These are phyloP conservation scores for Lasioglossum baleicum DNA, from an alignment of 1,140 invertebrate species.

Conservation along the genomic window DNA sequence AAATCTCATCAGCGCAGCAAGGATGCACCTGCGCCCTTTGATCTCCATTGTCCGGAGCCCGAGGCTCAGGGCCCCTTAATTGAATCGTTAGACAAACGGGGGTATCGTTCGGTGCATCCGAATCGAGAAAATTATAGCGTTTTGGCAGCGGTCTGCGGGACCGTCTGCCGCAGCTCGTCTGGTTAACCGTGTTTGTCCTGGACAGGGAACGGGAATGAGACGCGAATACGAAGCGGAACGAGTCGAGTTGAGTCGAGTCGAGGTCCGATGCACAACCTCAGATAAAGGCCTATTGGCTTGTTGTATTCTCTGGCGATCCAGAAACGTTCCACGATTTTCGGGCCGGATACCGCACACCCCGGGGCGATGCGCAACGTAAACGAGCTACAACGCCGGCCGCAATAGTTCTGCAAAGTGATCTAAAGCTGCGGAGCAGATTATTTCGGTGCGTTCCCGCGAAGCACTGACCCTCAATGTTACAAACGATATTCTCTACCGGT, in stretches of 20 bases:
- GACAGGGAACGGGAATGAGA: not conserved
- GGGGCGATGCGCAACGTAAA: conserved; percentile 63
- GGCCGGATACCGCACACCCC: conserved; percentile 57
- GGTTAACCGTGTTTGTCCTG: not conserved
- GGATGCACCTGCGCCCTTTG: not conserved
- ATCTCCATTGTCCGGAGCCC: not conserved
- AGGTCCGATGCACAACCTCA: conserved; percentile 32
- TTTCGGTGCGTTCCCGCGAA: not conserved
- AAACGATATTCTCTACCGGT: too few species aligned
- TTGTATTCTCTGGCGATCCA: conserved; percentile 15
- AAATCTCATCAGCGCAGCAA: too few species aligned
- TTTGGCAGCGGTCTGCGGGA: not conserved
- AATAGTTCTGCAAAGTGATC: conserved; percentile 36
- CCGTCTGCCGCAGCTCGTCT: not conserved
- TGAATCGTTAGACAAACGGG: not conserved
- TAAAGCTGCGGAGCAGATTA: conserved; percentile 33
- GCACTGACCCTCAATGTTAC: too few species aligned
- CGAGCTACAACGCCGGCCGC: conserved; percentile 37
- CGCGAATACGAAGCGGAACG: too few species aligned
- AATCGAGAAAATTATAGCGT: not conserved
- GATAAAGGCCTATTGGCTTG: conserved; percentile 55
- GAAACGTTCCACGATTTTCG: conserved; percentile 59
- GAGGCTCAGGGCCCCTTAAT: not conserved
- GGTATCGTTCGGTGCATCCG: not conserved
- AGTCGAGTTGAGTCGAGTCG: not conserved